phyloP scores from a whole-genome alignment of 2,113 vertebrate genomes.

The Coptodon bakossiorum region DNA sequence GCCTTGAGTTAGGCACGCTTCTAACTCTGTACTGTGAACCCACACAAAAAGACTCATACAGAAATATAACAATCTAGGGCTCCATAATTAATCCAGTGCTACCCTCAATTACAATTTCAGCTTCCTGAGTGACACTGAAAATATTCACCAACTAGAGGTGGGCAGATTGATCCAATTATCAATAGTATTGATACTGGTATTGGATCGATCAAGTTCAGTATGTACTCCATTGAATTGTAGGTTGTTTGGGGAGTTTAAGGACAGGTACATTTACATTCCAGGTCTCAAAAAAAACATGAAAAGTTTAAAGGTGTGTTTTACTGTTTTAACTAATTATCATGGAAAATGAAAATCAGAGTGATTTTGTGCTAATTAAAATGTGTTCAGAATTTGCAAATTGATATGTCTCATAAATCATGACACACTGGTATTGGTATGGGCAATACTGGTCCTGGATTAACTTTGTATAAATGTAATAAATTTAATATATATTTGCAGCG shows the following conservation, averaged over 20 bases:
- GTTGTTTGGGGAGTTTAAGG: background rate
- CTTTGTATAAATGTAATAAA: background rate
- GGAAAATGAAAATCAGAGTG: background rate
- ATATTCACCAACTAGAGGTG: background rate
- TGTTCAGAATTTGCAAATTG: background rate
- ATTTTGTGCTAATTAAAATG: background rate
- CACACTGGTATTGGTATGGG: background rate
- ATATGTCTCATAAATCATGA: background rate
- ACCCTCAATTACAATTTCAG: background rate
- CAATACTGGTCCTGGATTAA: background rate
- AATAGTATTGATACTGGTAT: background rate
- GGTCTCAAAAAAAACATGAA: background rate
- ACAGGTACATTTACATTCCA: background rate
- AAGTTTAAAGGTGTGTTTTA: background rate
- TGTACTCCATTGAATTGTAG: background rate
- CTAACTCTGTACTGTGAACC: background rate
- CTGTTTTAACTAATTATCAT: background rate
- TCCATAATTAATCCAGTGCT: background rate
- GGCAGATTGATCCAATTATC: background rate
- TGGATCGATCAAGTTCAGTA: background rate
- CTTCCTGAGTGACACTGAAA: background rate
- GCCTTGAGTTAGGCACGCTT: background rate
- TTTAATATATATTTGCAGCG: background rate
- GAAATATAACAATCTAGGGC: background rate
- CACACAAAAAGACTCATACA: background rate